Evolutionary conservation across 2,888 invertebrate genomes (phyloP).

Genomic region (Apocheima hispidaria): DNA sequence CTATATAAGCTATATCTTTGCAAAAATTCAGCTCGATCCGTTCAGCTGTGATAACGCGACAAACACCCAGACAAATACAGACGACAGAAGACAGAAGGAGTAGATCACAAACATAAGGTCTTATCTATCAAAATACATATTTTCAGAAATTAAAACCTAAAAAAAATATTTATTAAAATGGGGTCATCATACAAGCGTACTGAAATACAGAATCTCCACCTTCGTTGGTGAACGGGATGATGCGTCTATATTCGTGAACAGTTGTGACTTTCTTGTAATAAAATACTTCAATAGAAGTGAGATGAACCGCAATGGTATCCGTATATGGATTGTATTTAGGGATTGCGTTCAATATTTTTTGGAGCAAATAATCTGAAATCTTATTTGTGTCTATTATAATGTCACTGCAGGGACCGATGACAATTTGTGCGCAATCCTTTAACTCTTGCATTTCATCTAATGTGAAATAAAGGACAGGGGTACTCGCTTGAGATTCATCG

Average conservation of each 20-base stretch:
- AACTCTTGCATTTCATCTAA: not conserved
- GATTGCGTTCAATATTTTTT: not conserved
- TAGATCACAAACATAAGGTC: too few relatives aligned
- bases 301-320: not conserved
- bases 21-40: too few relatives aligned
- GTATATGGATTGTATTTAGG: not conserved
- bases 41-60: too few relatives aligned
- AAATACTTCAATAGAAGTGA: not conserved
- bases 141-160: too few relatives aligned
- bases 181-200: not conserved
- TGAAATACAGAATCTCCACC: slow-evolving; percentile 1
- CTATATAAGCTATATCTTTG: too few relatives aligned
- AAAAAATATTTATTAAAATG: not conserved
- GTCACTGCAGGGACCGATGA: not conserved
- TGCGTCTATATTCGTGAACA: not conserved
- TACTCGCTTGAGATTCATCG: not conserved
- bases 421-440: not conserved
- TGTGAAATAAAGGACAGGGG: not conserved
- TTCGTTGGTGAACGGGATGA: slow-evolving; percentile 2
- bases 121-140: too few relatives aligned
- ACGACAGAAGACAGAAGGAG: too few relatives aligned
- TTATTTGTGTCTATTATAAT: not conserved
- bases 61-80: too few relatives aligned
- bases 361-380: slow-evolving; percentile 1
- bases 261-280: not conserved